These are phyloP conservation scores for Thysanoteuthis rhombus DNA, from an alignment of 2,888 invertebrate genomes.

Conservation along the genomic window DNA sequence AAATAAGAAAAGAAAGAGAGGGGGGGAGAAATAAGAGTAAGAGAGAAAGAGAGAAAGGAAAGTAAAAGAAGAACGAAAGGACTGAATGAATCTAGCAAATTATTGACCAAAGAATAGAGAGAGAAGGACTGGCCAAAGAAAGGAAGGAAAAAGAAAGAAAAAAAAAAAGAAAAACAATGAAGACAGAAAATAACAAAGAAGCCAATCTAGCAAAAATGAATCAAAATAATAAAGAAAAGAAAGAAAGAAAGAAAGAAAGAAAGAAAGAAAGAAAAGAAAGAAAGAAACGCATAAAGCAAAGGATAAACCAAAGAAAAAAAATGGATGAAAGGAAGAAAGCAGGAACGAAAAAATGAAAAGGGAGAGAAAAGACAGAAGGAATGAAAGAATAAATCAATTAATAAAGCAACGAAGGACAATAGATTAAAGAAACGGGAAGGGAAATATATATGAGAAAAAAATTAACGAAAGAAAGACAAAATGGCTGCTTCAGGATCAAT, in stretches of 20 bases:
- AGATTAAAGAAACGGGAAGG: background rate
- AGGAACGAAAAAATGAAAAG: background rate
- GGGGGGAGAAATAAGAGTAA: too few relatives aligned
- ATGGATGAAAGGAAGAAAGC: background rate
- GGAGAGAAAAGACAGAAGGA: background rate
- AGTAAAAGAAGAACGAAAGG: background rate
- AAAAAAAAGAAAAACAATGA: too few relatives aligned
- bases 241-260: background rate
- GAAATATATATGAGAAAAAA: background rate
- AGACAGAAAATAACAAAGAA: too few relatives aligned
- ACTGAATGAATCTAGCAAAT: background rate
- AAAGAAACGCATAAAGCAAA: background rate
- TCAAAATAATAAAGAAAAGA: background rate
- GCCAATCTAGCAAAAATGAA: too few relatives aligned
- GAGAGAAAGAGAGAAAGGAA: too few relatives aligned
- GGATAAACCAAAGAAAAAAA: background rate
- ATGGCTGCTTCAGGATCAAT: too few relatives aligned
- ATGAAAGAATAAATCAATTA: background rate
- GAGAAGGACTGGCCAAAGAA: too few relatives aligned
- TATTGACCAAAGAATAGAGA: background rate
- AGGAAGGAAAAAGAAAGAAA: too few relatives aligned
- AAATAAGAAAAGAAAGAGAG: too few relatives aligned
- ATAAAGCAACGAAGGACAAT: background rate
- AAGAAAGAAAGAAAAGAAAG: background rate
- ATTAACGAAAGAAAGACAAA: background rate